Conservation (phyloP, 1,140 invertebrate genomes). For the Drosophila quadrilineata region DNA sequence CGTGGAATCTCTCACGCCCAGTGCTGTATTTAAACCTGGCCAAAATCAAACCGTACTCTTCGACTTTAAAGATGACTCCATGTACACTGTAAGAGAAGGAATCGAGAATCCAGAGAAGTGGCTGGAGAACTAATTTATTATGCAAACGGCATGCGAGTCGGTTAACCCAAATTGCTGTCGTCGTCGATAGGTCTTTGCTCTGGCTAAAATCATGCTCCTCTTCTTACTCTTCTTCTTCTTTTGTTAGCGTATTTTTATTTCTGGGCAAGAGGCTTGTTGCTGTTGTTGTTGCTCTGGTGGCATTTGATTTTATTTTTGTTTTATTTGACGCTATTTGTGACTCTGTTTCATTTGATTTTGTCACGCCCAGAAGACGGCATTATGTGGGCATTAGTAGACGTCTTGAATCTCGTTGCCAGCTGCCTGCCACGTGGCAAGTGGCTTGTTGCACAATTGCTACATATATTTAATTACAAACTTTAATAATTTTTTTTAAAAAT, state of each 20-base stretch:
- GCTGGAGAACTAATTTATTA: conserved; percentile 58
- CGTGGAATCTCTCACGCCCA: conserved; percentile 17
- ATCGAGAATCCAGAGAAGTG: neutral
- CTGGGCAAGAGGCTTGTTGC: conserved; percentile 45
- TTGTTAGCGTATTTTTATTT: neutral
- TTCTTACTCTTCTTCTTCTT: no score
- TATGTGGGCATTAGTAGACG: neutral
- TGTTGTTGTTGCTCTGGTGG: conserved; percentile 38
- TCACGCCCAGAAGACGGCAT: conserved; percentile 5
- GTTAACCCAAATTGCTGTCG: conserved; percentile 78
- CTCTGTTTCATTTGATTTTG: conserved; percentile 60
- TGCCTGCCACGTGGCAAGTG: neutral
- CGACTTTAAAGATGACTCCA: conserved; percentile 20
- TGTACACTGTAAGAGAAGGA: no score
- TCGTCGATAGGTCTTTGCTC: conserved; percentile 70
- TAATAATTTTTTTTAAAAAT: no score
- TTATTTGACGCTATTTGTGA: conserved; percentile 52
- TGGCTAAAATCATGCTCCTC: no score
- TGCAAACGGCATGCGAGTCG: conserved; percentile 69
- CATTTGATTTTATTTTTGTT: conserved; percentile 22
- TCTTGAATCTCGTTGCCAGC: neutral
- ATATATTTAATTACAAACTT: neutral
- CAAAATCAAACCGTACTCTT: conserved; percentile 54
- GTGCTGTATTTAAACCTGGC: conserved; percentile 49
- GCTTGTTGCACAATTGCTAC: neutral